Percentiles rank a stretch among this genome's conserved stretches.
Evolutionary conservation across 2,113 vertebrate species (phyloP).

Genomic region (Rhadina sibilatrix): DNA sequence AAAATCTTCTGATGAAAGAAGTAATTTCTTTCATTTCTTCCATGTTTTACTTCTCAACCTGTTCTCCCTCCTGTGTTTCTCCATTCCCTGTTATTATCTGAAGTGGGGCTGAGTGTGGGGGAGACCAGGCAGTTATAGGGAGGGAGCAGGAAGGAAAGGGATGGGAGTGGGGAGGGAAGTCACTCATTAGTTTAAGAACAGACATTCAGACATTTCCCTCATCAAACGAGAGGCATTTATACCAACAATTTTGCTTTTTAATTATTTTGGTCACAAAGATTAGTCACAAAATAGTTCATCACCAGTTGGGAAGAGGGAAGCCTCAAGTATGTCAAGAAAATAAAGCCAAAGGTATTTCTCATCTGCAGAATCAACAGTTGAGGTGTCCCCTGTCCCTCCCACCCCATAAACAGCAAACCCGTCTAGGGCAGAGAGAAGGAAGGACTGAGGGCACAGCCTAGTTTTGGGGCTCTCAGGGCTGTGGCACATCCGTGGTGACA

Average conservation of each 20-base stretch:
- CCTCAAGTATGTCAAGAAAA: not conserved
- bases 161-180: fast-evolving
- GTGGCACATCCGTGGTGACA: not conserved
- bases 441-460: not conserved
- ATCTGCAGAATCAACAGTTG: not conserved
- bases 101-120: not conserved
- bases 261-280: not conserved
- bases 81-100: not conserved
- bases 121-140: not conserved
- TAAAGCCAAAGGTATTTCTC: not conserved
- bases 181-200: not conserved
- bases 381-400: not conserved
- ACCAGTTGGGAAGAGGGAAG: not conserved
- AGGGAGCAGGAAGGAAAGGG: not conserved
- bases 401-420: not conserved
- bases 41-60: not conserved
- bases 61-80: not conserved
- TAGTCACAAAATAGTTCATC: not conserved
- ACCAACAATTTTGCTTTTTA: not conserved
- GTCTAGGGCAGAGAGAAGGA: not conserved
- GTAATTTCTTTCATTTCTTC: not conserved
- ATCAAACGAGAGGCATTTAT: not conserved
- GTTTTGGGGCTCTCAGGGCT: not conserved
- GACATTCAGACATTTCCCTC: not conserved
- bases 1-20: not conserved